A percentile compares a stretch with the other conserved stretches of the same genome.
phyloP scores from a whole-genome alignment of 2,888 invertebrate genomes.

The Kryphioiulus occultus region DNA sequence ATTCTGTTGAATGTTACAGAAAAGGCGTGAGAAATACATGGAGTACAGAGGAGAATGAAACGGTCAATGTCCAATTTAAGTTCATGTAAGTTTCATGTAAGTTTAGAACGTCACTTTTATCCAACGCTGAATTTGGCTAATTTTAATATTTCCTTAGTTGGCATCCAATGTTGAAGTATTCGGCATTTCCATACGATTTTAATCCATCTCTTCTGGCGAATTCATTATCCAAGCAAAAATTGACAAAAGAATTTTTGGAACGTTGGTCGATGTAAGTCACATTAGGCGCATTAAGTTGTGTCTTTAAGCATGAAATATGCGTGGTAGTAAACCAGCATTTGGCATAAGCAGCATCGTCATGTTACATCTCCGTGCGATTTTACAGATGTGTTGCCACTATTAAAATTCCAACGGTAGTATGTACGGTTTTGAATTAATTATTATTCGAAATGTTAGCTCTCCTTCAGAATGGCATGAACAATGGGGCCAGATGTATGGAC shows the following conservation, averaged over 20 bases:
- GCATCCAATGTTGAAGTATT: constrained; percentile 22
- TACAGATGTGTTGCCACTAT: no score
- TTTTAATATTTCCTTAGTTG: neutral
- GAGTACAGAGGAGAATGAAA: neutral
- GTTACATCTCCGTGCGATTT: no score
- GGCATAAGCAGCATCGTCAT: no score
- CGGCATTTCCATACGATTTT: constrained; percentile 14
- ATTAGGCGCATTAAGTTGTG: no score
- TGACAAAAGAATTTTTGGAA: constrained; percentile 36
- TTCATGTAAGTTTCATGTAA: neutral
- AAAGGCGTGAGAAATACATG: neutral
- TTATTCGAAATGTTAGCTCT: neutral
- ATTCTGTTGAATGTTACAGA: no score
- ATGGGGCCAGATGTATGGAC: constrained; percentile 41
- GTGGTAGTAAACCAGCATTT: neutral
- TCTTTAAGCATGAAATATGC: no score
- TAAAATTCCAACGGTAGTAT: no score
- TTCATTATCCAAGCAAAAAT: constrained; percentile 24
- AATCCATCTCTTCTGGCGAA: neutral
- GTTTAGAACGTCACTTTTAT: no score
- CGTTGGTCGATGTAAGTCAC: neutral
- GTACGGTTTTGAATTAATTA: no score
- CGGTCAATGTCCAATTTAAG: neutral
- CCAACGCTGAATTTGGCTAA: no score
- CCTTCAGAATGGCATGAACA: constrained; percentile 41